Evolutionary conservation across 1,140 invertebrate genomes (phyloP).

Genomic region (Pseudomyrmex sp.): DNA sequence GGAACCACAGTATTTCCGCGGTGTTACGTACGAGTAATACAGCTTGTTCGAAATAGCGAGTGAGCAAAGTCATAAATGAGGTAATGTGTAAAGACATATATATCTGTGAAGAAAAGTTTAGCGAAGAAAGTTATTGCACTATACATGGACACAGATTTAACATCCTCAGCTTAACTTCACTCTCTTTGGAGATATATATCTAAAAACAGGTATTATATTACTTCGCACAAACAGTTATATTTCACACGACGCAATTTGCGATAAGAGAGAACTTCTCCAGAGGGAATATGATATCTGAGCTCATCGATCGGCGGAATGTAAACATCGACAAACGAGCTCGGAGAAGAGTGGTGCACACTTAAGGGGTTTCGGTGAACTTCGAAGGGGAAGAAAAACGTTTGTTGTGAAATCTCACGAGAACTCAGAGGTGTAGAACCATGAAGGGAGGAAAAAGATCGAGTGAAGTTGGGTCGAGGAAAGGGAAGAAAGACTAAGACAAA

Average conservation of each 20-base stretch:
- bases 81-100: conserved; percentile 27
- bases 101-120: conserved; percentile 5
- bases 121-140: conserved; percentile 32
- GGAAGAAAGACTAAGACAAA: neutral
- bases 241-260: neutral
- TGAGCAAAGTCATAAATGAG: conserved; percentile 7
- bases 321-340: conserved; percentile 23
- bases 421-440: conserved; percentile 6
- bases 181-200: neutral
- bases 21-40: conserved; percentile 5
- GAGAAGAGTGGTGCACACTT: conserved; percentile 22
- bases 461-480: conserved; percentile 18
- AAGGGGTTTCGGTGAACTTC: neutral
- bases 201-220: neutral
- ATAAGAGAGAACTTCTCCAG: neutral
- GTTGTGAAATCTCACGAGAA: conserved; percentile 36
- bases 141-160: conserved; percentile 32
- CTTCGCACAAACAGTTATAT: neutral
- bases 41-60: conserved; percentile 3
- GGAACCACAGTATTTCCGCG: neutral
- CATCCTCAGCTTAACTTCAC: conserved; percentile 27
- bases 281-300: conserved; percentile 5
- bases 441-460: conserved; percentile 37
- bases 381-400: neutral
- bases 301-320: conserved; percentile 35